phyloP scores from a whole-genome alignment of 2,113 vertebrate species.

The Pundamilia nyererei region DNA sequence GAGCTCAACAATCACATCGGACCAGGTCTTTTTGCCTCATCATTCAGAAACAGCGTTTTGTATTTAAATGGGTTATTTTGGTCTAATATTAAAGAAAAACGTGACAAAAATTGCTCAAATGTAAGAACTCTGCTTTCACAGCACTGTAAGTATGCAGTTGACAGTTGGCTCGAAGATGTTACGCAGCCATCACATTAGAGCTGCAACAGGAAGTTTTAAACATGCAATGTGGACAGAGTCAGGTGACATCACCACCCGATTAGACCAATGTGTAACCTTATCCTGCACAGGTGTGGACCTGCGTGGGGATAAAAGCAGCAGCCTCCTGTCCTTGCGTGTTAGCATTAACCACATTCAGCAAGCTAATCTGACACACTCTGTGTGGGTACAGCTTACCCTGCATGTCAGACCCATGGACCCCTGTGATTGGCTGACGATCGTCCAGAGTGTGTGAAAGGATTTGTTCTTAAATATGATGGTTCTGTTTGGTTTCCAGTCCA shows the following conservation, averaged over 20 bases:
- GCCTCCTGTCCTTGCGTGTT: neutral
- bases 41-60: neutral
- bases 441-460: rapidly evolving
- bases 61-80: neutral
- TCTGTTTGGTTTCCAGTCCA: neutral
- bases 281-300: neutral
- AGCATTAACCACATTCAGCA: neutral
- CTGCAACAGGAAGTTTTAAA: neutral
- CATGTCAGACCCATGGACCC: neutral
- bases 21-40: neutral
- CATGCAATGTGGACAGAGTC: neutral
- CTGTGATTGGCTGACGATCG: neutral
- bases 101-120: neutral
- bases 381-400: neutral
- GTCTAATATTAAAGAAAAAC: neutral
- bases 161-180: neutral
- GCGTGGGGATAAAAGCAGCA: neutral
- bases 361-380: neutral
- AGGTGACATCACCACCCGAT: neutral
- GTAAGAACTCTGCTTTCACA: neutral
- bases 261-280: neutral
- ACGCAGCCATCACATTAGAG: neutral
- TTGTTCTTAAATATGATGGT: neutral
- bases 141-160: rapidly evolving
- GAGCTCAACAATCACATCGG: neutral